These are phyloP conservation scores for Zophobas morio DNA, from an alignment of 1,140 invertebrate species.

Conservation along the genomic window DNA sequence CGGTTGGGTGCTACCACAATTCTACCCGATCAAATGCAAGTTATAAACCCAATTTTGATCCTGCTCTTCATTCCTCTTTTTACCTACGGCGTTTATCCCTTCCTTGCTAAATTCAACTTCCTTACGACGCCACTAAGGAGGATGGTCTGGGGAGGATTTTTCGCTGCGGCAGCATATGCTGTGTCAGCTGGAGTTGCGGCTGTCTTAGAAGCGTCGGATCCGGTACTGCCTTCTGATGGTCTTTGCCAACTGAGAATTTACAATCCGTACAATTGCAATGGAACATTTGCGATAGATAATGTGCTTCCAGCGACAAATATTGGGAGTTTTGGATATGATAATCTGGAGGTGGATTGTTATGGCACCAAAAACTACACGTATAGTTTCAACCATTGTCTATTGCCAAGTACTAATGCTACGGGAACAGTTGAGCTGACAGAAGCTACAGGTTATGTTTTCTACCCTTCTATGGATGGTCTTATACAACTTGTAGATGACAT, in stretches of 20 bases:
- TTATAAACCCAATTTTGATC: slow-evolving; percentile 89
- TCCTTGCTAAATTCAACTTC: slow-evolving; percentile 71
- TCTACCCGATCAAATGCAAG: slow-evolving; percentile 91
- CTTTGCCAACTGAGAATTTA: slow-evolving; percentile 80
- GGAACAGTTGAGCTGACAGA: neutral
- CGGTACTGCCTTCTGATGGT: slow-evolving; percentile 73
- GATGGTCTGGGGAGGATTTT: slow-evolving; percentile 85
- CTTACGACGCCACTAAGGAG: slow-evolving; percentile 81
- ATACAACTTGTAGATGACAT: neutral
- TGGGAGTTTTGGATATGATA: neutral
- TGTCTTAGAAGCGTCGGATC: slow-evolving; percentile 75
- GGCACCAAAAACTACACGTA: no score
- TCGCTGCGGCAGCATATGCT: slow-evolving; percentile 89
- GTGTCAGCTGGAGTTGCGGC: slow-evolving; percentile 77
- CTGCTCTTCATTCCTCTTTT: slow-evolving; percentile 91
- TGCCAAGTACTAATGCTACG: neutral
- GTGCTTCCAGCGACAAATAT: neutral
- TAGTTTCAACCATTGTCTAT: no score
- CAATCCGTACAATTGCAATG: slow-evolving; percentile 69
- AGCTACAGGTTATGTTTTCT: neutral
- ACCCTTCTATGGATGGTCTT: neutral
- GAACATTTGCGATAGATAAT: neutral
- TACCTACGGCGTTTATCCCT: slow-evolving; percentile 78
- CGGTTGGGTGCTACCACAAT: slow-evolving; percentile 77
- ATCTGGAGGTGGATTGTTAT: no score